Evolutionary conservation across 2,797 vertebrate genomes (phyloP).

Genomic region (Menidia menidia): DNA sequence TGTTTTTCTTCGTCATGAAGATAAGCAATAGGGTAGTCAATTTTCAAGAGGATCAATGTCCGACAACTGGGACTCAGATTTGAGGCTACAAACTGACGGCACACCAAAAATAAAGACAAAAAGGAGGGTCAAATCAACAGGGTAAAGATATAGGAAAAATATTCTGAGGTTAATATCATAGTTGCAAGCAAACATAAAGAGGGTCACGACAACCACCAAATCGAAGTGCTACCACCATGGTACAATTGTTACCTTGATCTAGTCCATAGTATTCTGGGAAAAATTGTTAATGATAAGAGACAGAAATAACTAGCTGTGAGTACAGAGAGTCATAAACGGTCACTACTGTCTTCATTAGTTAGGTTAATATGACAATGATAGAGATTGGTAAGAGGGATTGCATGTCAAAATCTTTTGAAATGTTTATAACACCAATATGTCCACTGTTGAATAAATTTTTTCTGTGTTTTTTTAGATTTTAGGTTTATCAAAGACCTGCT

Average conservation of each 20-base stretch:
- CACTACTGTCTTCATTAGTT: conserved; percentile 31
- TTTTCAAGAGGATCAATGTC: neutral
- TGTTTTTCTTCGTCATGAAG: conserved; percentile 2
- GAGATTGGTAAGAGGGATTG: conserved; percentile 2
- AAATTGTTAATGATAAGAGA: conserved; percentile 75
- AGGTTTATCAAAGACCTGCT: neutral
- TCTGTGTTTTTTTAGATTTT: neutral
- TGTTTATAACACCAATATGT: neutral
- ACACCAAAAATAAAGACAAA: conserved; percentile 57
- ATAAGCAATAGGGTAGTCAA: conserved; percentile 12
- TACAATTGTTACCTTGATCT: conserved; percentile 97
- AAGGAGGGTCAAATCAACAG: conserved; percentile 48
- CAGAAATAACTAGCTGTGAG: conserved; percentile 80
- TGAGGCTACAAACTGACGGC: conserved; percentile 43
- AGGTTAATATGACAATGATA: conserved; percentile 16
- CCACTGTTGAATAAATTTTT: neutral
- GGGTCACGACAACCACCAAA: conserved; percentile 74
- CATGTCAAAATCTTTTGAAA: neutral
- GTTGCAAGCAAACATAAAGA: conserved; percentile 75
- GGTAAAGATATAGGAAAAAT: conserved; percentile 40
- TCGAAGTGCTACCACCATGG: conserved; percentile 67
- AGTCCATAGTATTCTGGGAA: conserved; percentile 99
- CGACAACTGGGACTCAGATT: conserved; percentile 10
- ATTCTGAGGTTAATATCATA: conserved; percentile 40
- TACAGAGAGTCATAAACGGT: conserved; percentile 55